Conservation (phyloP, 2,888 invertebrate species). For the Hypena proboscidalis region DNA sequence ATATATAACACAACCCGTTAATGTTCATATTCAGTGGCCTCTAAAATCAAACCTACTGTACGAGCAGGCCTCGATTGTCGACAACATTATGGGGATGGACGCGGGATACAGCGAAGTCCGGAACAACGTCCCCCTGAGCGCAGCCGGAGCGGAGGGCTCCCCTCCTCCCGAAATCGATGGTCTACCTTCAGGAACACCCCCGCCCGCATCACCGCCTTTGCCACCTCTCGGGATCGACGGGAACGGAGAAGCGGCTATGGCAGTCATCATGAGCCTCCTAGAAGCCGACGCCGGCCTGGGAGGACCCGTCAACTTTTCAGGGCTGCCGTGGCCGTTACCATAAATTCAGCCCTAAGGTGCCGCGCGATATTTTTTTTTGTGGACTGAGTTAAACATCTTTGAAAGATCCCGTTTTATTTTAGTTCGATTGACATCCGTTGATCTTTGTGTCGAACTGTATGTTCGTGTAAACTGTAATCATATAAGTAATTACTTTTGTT, state of each 20-base stretch:
- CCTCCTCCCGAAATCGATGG: conserved; percentile 52
- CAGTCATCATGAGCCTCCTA: conserved; percentile 95
- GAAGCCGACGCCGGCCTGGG: conserved; percentile 96
- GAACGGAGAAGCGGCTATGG: conserved; percentile 96
- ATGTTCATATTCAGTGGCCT: conserved; percentile 38
- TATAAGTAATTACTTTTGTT: no score
- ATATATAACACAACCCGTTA: no score
- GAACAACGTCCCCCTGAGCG: conserved; percentile 68
- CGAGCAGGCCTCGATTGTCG: conserved; percentile 57
- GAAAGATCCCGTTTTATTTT: no score
- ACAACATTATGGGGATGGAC: conserved; percentile 59
- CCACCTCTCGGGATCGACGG: conserved; percentile 85
- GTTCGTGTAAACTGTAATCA: no score
- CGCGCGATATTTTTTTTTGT: not conserved
- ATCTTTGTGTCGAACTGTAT: no score
- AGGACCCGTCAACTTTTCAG: conserved; percentile 94
- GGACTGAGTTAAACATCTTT: no score
- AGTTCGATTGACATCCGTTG: no score
- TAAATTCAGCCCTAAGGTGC: conserved; percentile 55
- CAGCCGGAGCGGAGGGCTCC: conserved; percentile 49
- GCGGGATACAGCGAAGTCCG: conserved; percentile 52
- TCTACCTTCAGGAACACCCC: conserved; percentile 31
- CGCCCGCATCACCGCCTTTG: conserved; percentile 56
- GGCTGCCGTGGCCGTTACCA: conserved; percentile 94
- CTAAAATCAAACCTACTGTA: conserved; percentile 32